These are phyloP conservation scores for Bos taurus DNA, from an alignment of 2,113 vertebrate species.

Conservation along the genomic window DNA sequence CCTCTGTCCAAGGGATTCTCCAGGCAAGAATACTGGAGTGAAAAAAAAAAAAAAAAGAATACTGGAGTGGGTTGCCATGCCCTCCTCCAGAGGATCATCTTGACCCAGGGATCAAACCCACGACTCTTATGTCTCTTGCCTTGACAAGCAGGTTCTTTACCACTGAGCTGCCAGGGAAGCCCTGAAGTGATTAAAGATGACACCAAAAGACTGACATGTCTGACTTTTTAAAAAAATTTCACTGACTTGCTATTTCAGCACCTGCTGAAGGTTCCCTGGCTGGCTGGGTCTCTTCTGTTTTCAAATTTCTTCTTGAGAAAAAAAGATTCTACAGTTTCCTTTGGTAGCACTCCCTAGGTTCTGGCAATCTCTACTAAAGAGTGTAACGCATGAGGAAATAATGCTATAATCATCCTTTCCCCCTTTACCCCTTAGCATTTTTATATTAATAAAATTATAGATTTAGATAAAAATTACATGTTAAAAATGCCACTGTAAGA, in stretches of 20 bases:
- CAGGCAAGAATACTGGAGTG: background rate
- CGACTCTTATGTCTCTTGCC: background rate
- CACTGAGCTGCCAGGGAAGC: background rate
- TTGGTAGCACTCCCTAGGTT: background rate
- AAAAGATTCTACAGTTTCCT: background rate
- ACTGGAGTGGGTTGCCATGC: background rate
- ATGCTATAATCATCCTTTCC: background rate
- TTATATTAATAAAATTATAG: background rate
- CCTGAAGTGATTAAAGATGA: background rate
- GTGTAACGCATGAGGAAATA: background rate
- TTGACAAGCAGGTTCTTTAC: background rate
- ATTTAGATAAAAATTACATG: background rate
- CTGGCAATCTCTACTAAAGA: background rate
- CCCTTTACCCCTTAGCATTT: background rate
- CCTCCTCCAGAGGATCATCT: background rate
- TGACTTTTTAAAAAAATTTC: background rate
- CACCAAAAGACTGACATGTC: background rate
- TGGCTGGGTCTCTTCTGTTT: background rate
- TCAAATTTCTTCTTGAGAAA: background rate
- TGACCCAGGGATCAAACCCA: background rate
- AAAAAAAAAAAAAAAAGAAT: background rate
- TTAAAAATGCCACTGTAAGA: background rate
- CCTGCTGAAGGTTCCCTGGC: background rate
- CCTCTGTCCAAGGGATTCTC: background rate
- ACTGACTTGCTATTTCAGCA: background rate